Evolutionary conservation across 2,113 vertebrate genomes (phyloP).

Genomic region (Ailurus styani): DNA sequence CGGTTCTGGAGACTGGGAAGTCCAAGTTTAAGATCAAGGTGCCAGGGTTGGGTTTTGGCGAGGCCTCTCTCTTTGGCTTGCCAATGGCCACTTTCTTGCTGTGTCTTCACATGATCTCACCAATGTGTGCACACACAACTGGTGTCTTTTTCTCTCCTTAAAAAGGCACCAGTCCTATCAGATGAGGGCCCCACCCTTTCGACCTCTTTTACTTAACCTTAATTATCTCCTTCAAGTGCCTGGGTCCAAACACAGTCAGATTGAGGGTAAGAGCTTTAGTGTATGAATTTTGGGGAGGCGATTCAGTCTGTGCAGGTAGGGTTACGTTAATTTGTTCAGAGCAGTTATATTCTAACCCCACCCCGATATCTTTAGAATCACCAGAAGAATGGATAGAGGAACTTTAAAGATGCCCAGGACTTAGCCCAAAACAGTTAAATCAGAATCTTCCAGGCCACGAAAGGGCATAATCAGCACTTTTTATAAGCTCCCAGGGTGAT

Average conservation of each 20-base stretch:
- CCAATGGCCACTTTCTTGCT: neutral
- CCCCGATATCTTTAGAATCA: neutral
- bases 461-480: neutral
- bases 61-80: neutral
- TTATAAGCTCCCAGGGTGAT: neutral
- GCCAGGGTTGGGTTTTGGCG: neutral
- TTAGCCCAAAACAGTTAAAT: neutral
- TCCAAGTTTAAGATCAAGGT: neutral
- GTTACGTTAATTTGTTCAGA: neutral
- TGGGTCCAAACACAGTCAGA: neutral
- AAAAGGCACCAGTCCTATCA: neutral
- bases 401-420: neutral
- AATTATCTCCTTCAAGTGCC: neutral
- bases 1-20: rapidly evolving
- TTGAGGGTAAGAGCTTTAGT: neutral
- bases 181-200: neutral
- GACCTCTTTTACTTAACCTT: neutral
- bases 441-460: neutral
- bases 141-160: neutral
- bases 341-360: rapidly evolving
- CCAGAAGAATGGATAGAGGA: neutral
- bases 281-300: neutral
- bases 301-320: neutral
- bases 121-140: neutral
- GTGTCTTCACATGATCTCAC: neutral